Conservation (phyloP, 2,888 invertebrate species). For the Pycnomerus fuliginosus region DNA sequence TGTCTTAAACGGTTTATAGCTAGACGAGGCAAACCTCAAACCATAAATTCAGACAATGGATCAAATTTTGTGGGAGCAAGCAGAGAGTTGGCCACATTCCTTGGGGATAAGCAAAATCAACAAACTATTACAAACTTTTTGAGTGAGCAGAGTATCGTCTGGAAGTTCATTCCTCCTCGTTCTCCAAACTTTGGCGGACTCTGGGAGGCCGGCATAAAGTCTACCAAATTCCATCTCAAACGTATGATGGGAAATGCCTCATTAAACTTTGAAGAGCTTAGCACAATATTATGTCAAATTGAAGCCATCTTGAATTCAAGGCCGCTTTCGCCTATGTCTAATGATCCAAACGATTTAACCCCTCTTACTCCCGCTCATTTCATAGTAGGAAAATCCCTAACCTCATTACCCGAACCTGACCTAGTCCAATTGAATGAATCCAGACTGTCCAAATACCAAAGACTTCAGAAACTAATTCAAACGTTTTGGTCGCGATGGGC, state of each 20-base stretch:
- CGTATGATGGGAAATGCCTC: not conserved
- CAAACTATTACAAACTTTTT: no score
- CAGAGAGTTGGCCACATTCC: not conserved
- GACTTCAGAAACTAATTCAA: not conserved
- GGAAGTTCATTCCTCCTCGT: not conserved
- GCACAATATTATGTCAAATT: not conserved
- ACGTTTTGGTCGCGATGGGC: not conserved
- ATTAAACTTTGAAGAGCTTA: conserved; percentile 4
- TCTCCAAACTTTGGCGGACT: not conserved
- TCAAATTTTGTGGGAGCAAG: not conserved
- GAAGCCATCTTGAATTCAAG: conserved; percentile 2
- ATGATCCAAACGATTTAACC: conserved; percentile 4
- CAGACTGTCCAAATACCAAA: not conserved
- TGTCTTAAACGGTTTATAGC: not conserved
- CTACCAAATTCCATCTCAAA: not conserved
- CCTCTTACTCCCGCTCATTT: conserved; percentile 5
- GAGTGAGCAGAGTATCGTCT: not conserved
- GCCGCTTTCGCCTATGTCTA: not conserved
- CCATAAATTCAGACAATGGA: not conserved
- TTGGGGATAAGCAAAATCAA: no score
- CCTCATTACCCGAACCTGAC: conserved; percentile 3
- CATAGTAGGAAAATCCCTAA: not conserved
- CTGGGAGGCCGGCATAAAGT: not conserved
- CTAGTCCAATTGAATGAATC: not conserved
- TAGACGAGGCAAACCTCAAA: not conserved